phyloP scores from a whole-genome alignment of 2,888 invertebrate genomes.

The Stenodera caucasica region DNA sequence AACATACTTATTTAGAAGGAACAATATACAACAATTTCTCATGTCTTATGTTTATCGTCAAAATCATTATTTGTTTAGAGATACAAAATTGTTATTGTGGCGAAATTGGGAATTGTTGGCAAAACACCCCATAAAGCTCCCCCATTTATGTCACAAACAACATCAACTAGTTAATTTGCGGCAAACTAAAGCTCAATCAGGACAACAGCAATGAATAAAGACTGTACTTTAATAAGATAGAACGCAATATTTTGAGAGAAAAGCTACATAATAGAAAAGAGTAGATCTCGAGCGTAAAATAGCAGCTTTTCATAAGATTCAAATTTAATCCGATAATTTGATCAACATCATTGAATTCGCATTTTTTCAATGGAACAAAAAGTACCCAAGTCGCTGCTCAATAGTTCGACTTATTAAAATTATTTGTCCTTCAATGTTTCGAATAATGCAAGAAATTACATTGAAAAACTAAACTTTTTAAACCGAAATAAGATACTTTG shows the following conservation, averaged over 20 bases:
- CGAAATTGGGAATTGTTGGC: not conserved
- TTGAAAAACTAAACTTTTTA: no score
- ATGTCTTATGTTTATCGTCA: not conserved
- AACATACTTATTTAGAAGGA: no score
- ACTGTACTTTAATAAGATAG: not conserved
- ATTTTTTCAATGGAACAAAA: no score
- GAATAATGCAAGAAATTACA: no score
- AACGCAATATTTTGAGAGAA: not conserved
- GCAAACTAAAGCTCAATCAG: not conserved
- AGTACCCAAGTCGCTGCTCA: no score
- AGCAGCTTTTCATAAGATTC: no score
- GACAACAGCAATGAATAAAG: not conserved
- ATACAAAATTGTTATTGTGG: not conserved
- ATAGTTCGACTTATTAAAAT: no score
- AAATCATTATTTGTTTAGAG: not conserved
- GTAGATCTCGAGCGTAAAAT: no score
- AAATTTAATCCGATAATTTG: no score
- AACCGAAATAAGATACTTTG: no score
- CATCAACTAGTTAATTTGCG: not conserved
- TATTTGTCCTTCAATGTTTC: no score
- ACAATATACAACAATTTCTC: not conserved
- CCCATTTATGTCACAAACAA: conserved; percentile 3
- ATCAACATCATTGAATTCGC: no score
- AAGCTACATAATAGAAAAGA: not conserved
- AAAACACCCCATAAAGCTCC: not conserved